These are phyloP conservation scores for Mus spicilegus DNA, from an alignment of 2,113 vertebrate genomes.

Conservation along the genomic window DNA sequence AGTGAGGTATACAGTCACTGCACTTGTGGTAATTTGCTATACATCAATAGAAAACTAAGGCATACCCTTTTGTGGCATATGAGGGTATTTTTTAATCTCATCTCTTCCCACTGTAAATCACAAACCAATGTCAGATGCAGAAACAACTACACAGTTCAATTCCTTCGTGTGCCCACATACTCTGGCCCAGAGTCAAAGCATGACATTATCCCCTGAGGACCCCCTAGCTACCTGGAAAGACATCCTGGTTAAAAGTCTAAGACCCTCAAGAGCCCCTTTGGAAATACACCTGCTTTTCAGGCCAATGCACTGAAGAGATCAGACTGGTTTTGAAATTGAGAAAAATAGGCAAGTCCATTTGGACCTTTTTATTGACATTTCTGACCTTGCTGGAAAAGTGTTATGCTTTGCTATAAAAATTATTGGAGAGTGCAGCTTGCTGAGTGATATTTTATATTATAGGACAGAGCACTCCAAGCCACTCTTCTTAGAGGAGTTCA, in stretches of 20 bases:
- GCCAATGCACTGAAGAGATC: constrained; percentile 63
- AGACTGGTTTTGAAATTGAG: constrained; percentile 70
- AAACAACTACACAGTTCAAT: neutral
- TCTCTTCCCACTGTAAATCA: neutral
- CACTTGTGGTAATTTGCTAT: neutral
- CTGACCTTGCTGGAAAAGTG: constrained; percentile 75
- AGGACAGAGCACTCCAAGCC: constrained; percentile 44
- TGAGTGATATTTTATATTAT: constrained; percentile 71
- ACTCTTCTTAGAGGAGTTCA: constrained; percentile 20
- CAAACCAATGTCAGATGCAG: neutral
- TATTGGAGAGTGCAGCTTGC: constrained; percentile 65
- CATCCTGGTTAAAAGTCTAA: constrained; percentile 57
- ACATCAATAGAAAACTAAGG: constrained; percentile 41
- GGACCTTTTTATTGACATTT: constrained; percentile 79
- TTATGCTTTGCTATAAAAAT: constrained; percentile 80
- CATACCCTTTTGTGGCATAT: neutral
- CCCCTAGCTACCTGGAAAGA: neutral
- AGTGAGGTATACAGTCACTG: neutral
- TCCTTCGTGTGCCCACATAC: neutral
- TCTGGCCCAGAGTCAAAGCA: neutral
- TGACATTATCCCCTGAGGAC: neutral
- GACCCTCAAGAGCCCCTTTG: constrained; percentile 37
- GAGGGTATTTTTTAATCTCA: neutral
- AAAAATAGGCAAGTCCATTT: constrained; percentile 71
- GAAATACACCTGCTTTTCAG: constrained; percentile 69